Conservation (phyloP, 2,113 vertebrate species). For the Panurus biarmicus region DNA sequence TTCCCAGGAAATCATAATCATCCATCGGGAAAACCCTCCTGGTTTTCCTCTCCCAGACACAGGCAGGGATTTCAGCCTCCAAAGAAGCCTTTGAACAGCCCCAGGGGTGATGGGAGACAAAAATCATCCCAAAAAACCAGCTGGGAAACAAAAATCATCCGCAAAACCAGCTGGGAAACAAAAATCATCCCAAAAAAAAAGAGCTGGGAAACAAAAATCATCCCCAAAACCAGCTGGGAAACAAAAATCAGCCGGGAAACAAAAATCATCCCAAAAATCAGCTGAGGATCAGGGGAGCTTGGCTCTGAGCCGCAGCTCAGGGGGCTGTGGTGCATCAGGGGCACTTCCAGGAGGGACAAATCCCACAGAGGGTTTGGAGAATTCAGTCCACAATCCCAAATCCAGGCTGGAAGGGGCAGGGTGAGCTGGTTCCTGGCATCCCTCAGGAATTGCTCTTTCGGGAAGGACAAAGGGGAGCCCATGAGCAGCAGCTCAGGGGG, state of each 20-base stretch:
- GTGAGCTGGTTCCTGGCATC: background rate
- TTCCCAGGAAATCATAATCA: background rate
- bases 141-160: background rate
- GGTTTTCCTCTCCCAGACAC: background rate
- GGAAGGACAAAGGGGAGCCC: background rate
- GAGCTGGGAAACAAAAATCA: background rate
- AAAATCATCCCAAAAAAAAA: background rate
- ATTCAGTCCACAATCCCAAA: background rate
- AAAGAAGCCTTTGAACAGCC: background rate
- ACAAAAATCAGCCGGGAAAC: background rate
- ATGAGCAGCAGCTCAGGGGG: background rate
- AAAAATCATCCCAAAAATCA: background rate
- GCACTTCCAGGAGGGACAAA: background rate
- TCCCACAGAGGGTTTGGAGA: fast-evolving
- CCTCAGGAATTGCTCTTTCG: fast-evolving
- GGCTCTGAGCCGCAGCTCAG: background rate
- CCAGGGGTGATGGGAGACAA: background rate
- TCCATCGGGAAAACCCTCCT: background rate
- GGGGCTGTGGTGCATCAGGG: background rate
- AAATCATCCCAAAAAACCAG: background rate
- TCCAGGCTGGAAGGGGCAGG: background rate
- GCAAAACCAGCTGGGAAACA: background rate
- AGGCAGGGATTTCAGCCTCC: background rate
- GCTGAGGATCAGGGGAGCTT: background rate
- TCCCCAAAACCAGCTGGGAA: background rate